Conservation (phyloP, 2,888 invertebrate genomes). For the Hesperia comma region DNA sequence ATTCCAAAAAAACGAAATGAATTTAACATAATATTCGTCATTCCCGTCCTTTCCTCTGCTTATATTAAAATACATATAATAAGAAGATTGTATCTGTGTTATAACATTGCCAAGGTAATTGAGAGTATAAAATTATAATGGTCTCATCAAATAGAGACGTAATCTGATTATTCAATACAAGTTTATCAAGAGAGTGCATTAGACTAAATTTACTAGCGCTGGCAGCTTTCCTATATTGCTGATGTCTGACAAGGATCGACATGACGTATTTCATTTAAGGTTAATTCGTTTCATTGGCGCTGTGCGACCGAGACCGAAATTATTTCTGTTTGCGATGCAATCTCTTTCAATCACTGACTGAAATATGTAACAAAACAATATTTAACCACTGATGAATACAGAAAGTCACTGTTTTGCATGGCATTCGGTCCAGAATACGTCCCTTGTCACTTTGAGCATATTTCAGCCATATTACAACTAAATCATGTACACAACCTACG, state of each 20-base stretch:
- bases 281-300: slow-evolving; percentile 37
- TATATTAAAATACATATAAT: no score
- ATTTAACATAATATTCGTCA: no score
- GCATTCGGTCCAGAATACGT: not conserved
- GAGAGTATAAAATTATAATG: slow-evolving; percentile 1
- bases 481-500: slow-evolving; percentile 11
- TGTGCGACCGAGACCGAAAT: slow-evolving; percentile 30
- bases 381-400: not conserved
- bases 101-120: not conserved
- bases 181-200: slow-evolving; percentile 32
- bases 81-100: no score
- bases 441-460: not conserved
- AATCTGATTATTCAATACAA: not conserved
- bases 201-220: slow-evolving; percentile 18
- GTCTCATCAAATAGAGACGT: not conserved
- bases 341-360: slow-evolving; percentile 22
- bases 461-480: slow-evolving; percentile 23
- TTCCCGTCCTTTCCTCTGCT: no score
- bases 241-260: slow-evolving; percentile 32
- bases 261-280: slow-evolving; percentile 37
- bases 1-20: no score
- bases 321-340: slow-evolving; percentile 34
- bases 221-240: slow-evolving; percentile 33
- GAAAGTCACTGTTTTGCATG: slow-evolving; percentile 1
- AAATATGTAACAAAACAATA: slow-evolving; percentile 9